A percentile compares a stretch with the other conserved stretches of the same genome.
Evolutionary conservation across 1,140 invertebrate genomes (phyloP).

Genomic region (Pantala flavescens): DNA sequence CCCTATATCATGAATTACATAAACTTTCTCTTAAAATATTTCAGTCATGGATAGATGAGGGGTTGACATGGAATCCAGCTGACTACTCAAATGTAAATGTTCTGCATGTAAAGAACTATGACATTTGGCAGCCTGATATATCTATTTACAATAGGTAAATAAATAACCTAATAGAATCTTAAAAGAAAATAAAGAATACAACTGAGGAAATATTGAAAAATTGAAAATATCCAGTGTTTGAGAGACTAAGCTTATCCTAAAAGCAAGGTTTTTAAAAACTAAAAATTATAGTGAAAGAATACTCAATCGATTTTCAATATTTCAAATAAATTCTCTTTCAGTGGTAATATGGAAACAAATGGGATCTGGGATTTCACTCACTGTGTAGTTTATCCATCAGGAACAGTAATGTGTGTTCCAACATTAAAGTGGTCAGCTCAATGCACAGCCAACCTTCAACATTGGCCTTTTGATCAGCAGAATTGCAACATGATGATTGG

Average conservation of each 20-base stretch:
- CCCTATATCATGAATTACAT: constrained; percentile 27
- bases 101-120: constrained; percentile 31
- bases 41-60: constrained; percentile 37
- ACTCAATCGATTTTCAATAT: too few species aligned
- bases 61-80: constrained; percentile 37
- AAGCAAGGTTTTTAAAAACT: neutral
- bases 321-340: neutral
- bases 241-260: constrained; percentile 20
- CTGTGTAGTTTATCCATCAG: constrained; percentile 38
- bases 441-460: constrained; percentile 36
- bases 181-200: constrained; percentile 26
- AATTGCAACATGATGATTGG: constrained; percentile 40
- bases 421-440: constrained; percentile 28
- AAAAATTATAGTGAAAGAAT: too few species aligned
- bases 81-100: constrained; percentile 33
- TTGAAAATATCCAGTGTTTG: constrained; percentile 30
- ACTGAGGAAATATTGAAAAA: constrained; percentile 23
- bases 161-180: constrained; percentile 23
- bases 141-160: constrained; percentile 33
- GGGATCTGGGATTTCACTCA: constrained; percentile 31
- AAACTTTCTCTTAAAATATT: constrained; percentile 28
- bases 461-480: constrained; percentile 44
- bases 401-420: constrained; percentile 38
- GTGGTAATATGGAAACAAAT: neutral
- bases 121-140: constrained; percentile 40